Conservation (phyloP, 2,113 vertebrate genomes). For the Psittacula cyanocephala region DNA sequence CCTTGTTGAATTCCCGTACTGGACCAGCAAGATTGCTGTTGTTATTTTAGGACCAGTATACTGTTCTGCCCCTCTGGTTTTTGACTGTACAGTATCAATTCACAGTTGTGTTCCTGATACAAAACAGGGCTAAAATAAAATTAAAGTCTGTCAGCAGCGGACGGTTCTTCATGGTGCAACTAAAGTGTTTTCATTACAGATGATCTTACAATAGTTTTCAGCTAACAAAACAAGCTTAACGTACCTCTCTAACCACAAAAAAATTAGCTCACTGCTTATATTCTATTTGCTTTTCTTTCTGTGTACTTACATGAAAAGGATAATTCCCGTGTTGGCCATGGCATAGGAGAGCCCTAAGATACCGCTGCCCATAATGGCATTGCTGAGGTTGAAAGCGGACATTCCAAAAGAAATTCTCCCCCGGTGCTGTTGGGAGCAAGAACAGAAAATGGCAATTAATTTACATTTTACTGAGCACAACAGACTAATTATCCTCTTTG, state of each 20-base stretch:
- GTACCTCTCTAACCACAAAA: not conserved
- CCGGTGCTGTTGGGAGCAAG: constrained; percentile 78
- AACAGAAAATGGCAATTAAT: not conserved
- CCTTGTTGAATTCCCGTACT: not conserved
- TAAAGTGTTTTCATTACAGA: not conserved
- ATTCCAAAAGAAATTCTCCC: constrained; percentile 93
- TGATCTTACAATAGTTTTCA: not conserved
- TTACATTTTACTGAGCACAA: not conserved
- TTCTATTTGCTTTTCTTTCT: not conserved
- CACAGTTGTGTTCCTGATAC: not conserved
- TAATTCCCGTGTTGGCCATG: constrained; percentile 96
- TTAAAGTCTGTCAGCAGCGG: not conserved
- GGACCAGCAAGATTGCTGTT: not conserved
- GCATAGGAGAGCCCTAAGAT: constrained; percentile 94
- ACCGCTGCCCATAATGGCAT: constrained; percentile 98
- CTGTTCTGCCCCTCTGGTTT: not conserved
- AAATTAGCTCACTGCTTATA: not conserved
- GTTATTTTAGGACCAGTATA: not conserved
- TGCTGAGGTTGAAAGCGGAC: constrained; percentile 96
- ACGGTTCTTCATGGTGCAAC: not conserved
- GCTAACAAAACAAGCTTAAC: not conserved
- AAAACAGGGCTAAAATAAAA: not conserved
- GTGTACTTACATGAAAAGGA: constrained; percentile 90
- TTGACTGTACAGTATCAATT: not conserved
- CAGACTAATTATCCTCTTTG: not conserved